Conservation (phyloP, 2,113 vertebrate species). For the Indri indri region DNA sequence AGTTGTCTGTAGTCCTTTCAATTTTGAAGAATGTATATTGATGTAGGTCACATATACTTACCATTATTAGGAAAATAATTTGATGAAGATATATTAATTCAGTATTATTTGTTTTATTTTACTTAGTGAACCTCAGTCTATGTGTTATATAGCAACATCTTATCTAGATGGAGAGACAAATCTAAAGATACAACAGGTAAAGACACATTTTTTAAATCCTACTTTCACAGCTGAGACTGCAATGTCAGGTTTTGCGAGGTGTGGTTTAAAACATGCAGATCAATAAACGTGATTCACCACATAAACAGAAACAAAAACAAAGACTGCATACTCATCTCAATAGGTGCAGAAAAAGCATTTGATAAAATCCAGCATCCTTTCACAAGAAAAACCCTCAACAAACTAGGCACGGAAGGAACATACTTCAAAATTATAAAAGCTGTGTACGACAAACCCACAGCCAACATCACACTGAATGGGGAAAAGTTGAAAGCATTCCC, state of each 20-base stretch:
- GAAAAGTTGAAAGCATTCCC: no score
- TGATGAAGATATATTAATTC: neutral
- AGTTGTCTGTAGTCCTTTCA: neutral
- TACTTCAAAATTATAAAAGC: no score
- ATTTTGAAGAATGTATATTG: neutral
- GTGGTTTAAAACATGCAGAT: no score
- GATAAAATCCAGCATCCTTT: no score
- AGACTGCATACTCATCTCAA: no score
- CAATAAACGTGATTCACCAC: no score
- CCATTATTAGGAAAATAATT: neutral
- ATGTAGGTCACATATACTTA: neutral
- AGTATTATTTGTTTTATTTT: neutral
- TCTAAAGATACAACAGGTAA: constrained; percentile 96
- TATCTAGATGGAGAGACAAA: constrained; percentile 97
- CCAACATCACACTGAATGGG: no score
- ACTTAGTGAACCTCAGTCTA: constrained; percentile 93
- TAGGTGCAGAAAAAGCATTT: no score
- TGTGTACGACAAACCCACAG: no score
- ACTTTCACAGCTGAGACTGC: neutral
- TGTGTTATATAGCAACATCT: constrained; percentile 96
- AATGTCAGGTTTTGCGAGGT: neutral
- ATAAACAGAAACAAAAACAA: no score
- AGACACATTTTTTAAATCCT: neutral
- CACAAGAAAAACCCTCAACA: no score
- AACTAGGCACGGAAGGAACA: no score